Conservation (phyloP, 2,113 vertebrate species). For the Suricata suricatta region DNA sequence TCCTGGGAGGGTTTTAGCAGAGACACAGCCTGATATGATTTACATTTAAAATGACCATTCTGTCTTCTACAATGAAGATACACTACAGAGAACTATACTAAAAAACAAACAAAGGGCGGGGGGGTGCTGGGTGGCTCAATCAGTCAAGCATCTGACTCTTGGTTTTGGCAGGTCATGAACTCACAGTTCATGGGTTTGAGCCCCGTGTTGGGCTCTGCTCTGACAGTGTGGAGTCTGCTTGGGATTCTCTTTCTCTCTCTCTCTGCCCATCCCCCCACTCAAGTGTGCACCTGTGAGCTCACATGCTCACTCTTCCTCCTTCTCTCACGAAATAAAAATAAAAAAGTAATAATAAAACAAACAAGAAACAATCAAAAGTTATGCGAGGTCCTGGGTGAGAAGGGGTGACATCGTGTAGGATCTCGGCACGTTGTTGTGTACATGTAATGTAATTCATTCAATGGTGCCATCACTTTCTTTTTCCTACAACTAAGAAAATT, state of each 20-base stretch:
- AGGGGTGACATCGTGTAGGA: fast-evolving
- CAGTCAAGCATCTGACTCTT: too few relatives aligned
- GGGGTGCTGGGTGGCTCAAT: too few relatives aligned
- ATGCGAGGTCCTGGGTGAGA: fast-evolving
- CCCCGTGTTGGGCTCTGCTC: too few relatives aligned
- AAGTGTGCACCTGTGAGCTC: too few relatives aligned
- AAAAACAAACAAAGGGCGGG: not conserved
- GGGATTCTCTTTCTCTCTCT: too few relatives aligned
- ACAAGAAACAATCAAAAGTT: fast-evolving
- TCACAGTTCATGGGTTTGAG: too few relatives aligned
- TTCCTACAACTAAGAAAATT: not conserved
- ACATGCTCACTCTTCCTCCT: too few relatives aligned
- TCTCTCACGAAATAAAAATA: too few relatives aligned
- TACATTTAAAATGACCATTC: not conserved
- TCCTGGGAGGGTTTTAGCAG: not conserved
- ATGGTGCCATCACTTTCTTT: not conserved
- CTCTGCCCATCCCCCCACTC: too few relatives aligned
- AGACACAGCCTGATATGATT: not conserved
- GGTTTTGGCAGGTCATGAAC: too few relatives aligned
- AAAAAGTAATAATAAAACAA: too few relatives aligned
- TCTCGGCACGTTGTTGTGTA: not conserved
- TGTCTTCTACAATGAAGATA: not conserved
- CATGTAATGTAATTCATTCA: not conserved
- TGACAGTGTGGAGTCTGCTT: too few relatives aligned
- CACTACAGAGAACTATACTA: not conserved